Conservation (phyloP, 2,888 invertebrate species). For the Craniophora ligustri region DNA sequence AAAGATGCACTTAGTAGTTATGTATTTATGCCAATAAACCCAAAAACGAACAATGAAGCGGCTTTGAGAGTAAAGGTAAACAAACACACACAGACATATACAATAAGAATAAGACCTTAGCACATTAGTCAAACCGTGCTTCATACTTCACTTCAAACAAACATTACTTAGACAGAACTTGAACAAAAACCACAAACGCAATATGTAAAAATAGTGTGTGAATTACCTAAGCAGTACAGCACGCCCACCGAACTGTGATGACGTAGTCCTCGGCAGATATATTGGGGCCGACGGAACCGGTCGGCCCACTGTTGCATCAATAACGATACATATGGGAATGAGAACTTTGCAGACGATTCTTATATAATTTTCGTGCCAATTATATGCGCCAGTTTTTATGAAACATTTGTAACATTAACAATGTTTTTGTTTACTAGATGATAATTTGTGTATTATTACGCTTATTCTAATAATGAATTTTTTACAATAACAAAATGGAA, state of each 20-base stretch:
- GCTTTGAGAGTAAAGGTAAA: conserved; percentile 5
- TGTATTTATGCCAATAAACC: background rate
- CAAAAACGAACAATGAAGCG: background rate
- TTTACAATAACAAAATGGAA: background rate
- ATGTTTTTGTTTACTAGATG: background rate
- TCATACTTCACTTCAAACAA: conserved; percentile 15
- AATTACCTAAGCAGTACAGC: conserved; percentile 55
- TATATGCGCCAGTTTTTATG: conserved; percentile 37
- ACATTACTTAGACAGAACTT: conserved; percentile 35
- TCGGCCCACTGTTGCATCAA: conserved; percentile 78
- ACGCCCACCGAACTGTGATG: conserved; percentile 63
- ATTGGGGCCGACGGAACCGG: conserved; percentile 79
- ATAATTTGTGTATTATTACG: background rate
- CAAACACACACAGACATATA: conserved; percentile 4
- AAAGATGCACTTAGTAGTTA: background rate
- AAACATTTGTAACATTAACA: conserved; percentile 8
- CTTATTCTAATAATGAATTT: too few relatives aligned
- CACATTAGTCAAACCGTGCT: conserved; percentile 12
- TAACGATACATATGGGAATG: conserved; percentile 70
- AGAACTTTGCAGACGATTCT: conserved; percentile 58
- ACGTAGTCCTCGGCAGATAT: conserved; percentile 64
- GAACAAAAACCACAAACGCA: conserved; percentile 22
- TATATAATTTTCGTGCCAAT: conserved; percentile 66
- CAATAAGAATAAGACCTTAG: conserved; percentile 22
- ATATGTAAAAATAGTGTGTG: conserved; percentile 30